These are phyloP conservation scores for Gymnocypris eckloni DNA, from an alignment of 2,797 vertebrate genomes.

Conservation along the genomic window DNA sequence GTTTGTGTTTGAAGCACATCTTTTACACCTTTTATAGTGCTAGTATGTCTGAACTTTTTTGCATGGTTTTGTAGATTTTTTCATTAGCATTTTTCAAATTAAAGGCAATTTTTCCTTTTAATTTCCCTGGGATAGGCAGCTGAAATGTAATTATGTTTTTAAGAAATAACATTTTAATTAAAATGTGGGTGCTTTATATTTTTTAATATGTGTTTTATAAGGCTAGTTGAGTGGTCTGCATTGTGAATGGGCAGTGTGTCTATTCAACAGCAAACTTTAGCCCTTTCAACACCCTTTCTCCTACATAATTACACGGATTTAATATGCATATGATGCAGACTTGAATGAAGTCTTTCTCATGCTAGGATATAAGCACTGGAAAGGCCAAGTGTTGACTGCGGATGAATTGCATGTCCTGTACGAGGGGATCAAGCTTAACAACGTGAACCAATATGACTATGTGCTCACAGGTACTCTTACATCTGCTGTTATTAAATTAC, in stretches of 20 bases:
- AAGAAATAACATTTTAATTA: not conserved
- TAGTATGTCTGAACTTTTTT: not conserved
- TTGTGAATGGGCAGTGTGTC: not conserved
- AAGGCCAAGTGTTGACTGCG: conserved; percentile 91
- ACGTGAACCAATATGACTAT: conserved; percentile 89
- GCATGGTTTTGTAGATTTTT: not conserved
- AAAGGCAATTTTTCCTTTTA: not conserved
- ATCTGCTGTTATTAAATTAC: not conserved
- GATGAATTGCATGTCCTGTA: conserved; percentile 89
- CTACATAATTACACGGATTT: not conserved
- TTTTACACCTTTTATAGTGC: not conserved
- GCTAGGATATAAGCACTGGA: conserved; percentile 90
- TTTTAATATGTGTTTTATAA: not conserved
- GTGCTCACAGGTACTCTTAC: conserved; percentile 73
- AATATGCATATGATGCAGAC: not conserved
- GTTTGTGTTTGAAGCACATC: not conserved
- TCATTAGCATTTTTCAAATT: not conserved
- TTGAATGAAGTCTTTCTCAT: not conserved
- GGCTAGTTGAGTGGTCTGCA: not conserved
- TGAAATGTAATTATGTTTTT: not conserved
- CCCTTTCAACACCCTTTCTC: not conserved
- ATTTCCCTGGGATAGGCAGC: not conserved
- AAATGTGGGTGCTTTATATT: not conserved
- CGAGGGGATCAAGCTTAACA: conserved; percentile 89
- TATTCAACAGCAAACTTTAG: not conserved